These are phyloP conservation scores for Drosophila histrio DNA, from an alignment of 2,888 invertebrate species.

Conservation along the genomic window DNA sequence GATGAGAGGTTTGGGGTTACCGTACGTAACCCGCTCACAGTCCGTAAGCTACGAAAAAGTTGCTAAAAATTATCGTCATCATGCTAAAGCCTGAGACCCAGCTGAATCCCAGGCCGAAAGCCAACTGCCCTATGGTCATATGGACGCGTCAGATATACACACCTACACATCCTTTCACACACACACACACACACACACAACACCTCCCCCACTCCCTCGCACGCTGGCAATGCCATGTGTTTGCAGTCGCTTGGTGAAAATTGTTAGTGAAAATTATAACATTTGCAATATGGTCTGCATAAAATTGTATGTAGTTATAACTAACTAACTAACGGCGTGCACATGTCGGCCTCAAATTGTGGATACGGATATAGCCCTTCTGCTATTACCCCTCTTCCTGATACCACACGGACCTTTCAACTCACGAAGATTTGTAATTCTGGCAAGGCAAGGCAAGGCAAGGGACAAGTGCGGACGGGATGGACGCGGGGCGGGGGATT, in stretches of 20 bases:
- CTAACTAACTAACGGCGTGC: conserved; percentile 73
- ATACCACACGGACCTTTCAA: conserved; percentile 13
- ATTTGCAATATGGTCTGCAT: conserved; percentile 75
- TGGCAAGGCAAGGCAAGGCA: not conserved
- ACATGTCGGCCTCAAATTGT: conserved; percentile 56
- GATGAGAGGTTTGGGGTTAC: not conserved
- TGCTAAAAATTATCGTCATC: conserved; percentile 72
- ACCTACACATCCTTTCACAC: not conserved
- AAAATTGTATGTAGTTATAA: conserved; percentile 76
- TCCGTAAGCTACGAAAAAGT: conserved; percentile 53
- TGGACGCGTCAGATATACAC: not conserved
- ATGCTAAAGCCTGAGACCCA: conserved; percentile 13
- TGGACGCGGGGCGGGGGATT: no score
- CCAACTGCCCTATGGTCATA: conserved; percentile 33
- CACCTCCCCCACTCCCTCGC: not conserved
- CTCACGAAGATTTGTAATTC: conserved; percentile 45
- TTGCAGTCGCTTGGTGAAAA: conserved; percentile 53
- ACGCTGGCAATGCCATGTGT: conserved; percentile 22
- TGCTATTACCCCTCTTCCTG: not conserved
- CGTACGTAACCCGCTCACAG: conserved; percentile 6
- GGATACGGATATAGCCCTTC: conserved; percentile 2
- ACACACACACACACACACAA: not conserved
- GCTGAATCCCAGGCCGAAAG: conserved; percentile 20
- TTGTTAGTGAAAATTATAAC: conserved; percentile 76
- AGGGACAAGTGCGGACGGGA: no score